Percentiles rank a stretch among this genome's conserved stretches.
Evolutionary conservation across 2,113 vertebrate species (phyloP).

Genomic region (Platysteira castanea): DNA sequence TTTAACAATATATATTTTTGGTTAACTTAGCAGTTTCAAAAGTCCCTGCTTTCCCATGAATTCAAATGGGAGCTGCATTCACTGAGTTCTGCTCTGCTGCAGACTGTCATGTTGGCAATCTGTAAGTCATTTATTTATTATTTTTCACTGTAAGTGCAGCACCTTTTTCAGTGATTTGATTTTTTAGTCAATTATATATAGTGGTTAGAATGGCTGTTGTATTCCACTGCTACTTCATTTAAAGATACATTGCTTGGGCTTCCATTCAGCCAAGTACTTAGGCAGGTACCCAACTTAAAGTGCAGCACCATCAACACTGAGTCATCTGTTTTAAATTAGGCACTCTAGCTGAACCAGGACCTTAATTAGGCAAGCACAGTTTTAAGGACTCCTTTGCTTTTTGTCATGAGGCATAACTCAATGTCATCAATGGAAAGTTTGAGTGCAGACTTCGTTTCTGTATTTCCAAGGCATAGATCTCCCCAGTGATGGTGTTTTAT

Average conservation of each 20-base stretch:
- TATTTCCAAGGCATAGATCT: neutral
- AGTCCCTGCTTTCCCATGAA: slow-evolving; percentile 57
- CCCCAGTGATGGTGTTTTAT: slow-evolving; percentile 10
- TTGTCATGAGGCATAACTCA: neutral
- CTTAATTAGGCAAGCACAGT: slow-evolving; percentile 7
- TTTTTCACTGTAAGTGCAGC: slow-evolving; percentile 20
- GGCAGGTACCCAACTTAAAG: slow-evolving; percentile 48
- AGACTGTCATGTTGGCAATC: slow-evolving; percentile 22
- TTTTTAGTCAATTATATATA: slow-evolving; percentile 53
- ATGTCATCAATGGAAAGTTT: neutral
- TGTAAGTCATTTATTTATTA: slow-evolving; percentile 47
- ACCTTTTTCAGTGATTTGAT: slow-evolving; percentile 43
- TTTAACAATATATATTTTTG: slow-evolving; percentile 66
- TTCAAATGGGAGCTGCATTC: slow-evolving; percentile 56
- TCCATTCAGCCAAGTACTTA: slow-evolving; percentile 19
- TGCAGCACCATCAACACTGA: slow-evolving; percentile 4
- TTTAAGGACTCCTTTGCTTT: slow-evolving; percentile 26
- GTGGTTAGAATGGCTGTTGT: neutral
- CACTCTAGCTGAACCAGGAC: neutral
- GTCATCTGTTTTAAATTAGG: slow-evolving; percentile 46
- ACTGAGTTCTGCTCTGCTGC: slow-evolving; percentile 30
- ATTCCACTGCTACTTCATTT: slow-evolving; percentile 19
- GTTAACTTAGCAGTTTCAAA: slow-evolving; percentile 61
- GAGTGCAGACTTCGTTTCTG: neutral
- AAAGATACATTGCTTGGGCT: neutral